Evolutionary conservation across 2,797 vertebrate species (phyloP).

Genomic region (Muscicapa striata): DNA sequence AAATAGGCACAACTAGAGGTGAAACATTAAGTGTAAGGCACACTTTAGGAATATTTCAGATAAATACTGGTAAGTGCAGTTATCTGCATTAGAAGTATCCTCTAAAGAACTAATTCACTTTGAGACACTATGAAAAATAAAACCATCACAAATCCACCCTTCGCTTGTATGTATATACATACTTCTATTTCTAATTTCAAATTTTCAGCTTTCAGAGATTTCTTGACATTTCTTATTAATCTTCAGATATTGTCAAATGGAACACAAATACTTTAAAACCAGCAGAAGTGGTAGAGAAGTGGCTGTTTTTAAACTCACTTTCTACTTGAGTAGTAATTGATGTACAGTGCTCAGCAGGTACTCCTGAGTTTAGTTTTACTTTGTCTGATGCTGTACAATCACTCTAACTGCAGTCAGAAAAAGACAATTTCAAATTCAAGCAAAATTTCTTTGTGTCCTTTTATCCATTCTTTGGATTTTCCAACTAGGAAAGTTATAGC

Average conservation of each 20-base stretch:
- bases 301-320: not conserved
- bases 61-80: not conserved
- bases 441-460: constrained; percentile 11
- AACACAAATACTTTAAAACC: constrained; percentile 17
- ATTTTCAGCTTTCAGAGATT: not conserved
- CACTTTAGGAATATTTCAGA: not conserved
- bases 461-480: not conserved
- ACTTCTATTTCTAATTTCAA: constrained; percentile 26
- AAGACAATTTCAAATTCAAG: constrained; percentile 2
- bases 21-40: not conserved
- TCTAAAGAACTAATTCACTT: constrained; percentile 15
- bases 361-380: constrained; percentile 3
- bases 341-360: not conserved
- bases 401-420: not conserved
- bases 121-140: constrained; percentile 22
- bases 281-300: not conserved
- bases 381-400: not conserved
- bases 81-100: not conserved
- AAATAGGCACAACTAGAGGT: not conserved
- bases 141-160: not conserved
- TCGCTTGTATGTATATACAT: not conserved
- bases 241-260: not conserved
- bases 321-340: constrained; percentile 18
- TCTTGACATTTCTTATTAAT: constrained; percentile 1
- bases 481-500: not conserved